These are phyloP conservation scores for Cheilosia grossa DNA, from an alignment of 2,888 invertebrate genomes.

Conservation along the genomic window DNA sequence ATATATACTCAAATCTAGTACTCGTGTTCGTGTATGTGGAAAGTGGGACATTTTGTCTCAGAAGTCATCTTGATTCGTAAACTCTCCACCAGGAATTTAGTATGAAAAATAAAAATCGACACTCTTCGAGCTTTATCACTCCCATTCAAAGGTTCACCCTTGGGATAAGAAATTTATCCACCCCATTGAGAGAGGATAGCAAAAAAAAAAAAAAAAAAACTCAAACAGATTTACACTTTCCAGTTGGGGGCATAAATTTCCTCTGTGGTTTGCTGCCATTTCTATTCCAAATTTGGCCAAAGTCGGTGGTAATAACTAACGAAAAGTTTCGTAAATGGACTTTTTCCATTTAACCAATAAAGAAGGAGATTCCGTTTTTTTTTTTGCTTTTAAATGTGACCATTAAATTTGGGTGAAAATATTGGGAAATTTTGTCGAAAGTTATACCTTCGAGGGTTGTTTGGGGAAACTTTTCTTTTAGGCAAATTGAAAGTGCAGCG, in stretches of 20 bases:
- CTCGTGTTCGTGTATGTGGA: not conserved
- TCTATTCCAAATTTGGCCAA: conserved; percentile 63
- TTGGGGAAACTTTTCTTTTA: conserved; percentile 65
- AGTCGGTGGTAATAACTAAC: conserved; percentile 69
- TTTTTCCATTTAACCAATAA: conserved; percentile 71
- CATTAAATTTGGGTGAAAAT: conserved; percentile 71
- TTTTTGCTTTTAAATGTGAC: conserved; percentile 44
- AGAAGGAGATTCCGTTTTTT: conserved; percentile 29
- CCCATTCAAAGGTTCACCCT: conserved; percentile 6
- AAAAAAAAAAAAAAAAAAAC: conserved; percentile 16
- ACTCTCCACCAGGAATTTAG: conserved; percentile 30
- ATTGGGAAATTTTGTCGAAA: conserved; percentile 57
- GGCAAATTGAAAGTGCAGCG: conserved; percentile 54
- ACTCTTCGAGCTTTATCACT: conserved; percentile 35
- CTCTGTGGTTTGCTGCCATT: conserved; percentile 48
- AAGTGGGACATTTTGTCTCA: conserved; percentile 4
- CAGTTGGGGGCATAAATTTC: conserved; percentile 62
- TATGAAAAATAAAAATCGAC: conserved; percentile 35
- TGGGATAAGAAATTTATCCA: conserved; percentile 29
- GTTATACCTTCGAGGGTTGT: conserved; percentile 50
- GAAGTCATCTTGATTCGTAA: conserved; percentile 34
- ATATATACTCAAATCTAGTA: not conserved
- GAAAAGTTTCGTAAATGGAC: conserved; percentile 69
- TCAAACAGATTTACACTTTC: conserved; percentile 66
- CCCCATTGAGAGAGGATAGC: not conserved